Evolutionary conservation across 2,113 vertebrate genomes (phyloP), one percentile per base, ranked within the genome.

Genomic region (Centropus unirufus): DNA sequence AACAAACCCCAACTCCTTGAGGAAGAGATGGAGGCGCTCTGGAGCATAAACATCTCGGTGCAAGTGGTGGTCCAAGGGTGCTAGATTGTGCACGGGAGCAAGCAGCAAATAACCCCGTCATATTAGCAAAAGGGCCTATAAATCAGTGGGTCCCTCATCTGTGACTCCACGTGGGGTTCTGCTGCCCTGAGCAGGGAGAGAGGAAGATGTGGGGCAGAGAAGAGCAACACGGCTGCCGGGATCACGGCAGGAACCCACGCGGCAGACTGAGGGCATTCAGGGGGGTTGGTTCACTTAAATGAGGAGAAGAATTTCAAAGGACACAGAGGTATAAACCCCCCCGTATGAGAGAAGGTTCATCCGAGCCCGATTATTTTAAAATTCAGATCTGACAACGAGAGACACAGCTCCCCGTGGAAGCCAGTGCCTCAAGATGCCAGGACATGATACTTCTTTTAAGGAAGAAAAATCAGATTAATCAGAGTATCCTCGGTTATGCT

Each of bases 401-500:
- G 87, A 69, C 70, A 70, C 11, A 20, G 61, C 7, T 89, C 69
- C 74, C 59, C 39, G 49, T 51, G 67, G 66, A 87, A 87, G 70
- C 55, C 77, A 68, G 19, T 10, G 58, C 89, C 77, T 92, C 1
- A 1, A 85, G 89, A 73, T 55, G 63, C 47, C 3, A 3, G 24
- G 59, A 83, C 49, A 75, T 0, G 7, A 85, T 73, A 49, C 18
- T 6, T 47, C 82, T 66, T 94, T 74, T 67, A 83, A 70, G 54
- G 61, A 95, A 76, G 36, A 89, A 90, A 92, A 83, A 86, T 91
- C 84, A 93, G 91, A 79, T 91, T 95, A 91, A 95, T 91, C 84
- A 83, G 78, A 91, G 63, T 76, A 83, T 69, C 84, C 87, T 70
- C 12, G 2, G 84, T 87, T 95, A 66, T 89, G 59, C 78, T 66